Evolutionary conservation across 1,140 invertebrate species (phyloP).

Genomic region (Drosophila kohkoa): DNA sequence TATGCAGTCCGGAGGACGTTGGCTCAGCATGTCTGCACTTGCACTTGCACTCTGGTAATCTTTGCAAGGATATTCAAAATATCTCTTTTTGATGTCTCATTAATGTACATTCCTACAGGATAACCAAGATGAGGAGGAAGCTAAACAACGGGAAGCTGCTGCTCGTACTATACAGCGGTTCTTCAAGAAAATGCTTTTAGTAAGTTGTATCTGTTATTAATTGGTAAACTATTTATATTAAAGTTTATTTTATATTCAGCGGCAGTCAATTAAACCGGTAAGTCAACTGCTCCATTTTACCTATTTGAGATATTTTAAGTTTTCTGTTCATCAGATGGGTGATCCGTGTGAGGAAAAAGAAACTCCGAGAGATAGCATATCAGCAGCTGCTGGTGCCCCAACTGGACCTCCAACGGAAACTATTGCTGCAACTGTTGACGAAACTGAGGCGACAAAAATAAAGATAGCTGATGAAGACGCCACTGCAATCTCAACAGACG

Average conservation of each 20-base stretch:
- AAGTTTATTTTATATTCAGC: slow-evolving; percentile 21
- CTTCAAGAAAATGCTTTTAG: slow-evolving; percentile 53
- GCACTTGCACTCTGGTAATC: slow-evolving; percentile 53
- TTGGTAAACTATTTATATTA: neutral
- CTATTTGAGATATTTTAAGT: neutral
- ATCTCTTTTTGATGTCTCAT: neutral
- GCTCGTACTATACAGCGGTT: slow-evolving; percentile 64
- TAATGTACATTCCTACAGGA: slow-evolving; percentile 19
- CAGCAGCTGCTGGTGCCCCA: neutral
- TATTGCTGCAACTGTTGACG: neutral
- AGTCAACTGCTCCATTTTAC: slow-evolving; percentile 9
- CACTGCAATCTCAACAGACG: neutral
- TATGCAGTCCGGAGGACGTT: slow-evolving; percentile 57
- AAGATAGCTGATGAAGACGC: neutral
- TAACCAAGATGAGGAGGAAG: slow-evolving; percentile 34
- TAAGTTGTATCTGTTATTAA: slow-evolving; percentile 18
- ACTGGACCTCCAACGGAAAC: neutral
- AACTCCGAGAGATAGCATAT: neutral
- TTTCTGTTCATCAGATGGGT: neutral
- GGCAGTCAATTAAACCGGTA: slow-evolving; percentile 35
- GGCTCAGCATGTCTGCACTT: slow-evolving; percentile 52
- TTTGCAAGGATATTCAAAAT: neutral
- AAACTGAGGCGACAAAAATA: neutral
- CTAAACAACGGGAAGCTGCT: slow-evolving; percentile 30
- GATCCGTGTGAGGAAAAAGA: slow-evolving; percentile 55